phyloP scores from a whole-genome alignment of 2,888 invertebrate species.

The Alsophila aescularia region DNA sequence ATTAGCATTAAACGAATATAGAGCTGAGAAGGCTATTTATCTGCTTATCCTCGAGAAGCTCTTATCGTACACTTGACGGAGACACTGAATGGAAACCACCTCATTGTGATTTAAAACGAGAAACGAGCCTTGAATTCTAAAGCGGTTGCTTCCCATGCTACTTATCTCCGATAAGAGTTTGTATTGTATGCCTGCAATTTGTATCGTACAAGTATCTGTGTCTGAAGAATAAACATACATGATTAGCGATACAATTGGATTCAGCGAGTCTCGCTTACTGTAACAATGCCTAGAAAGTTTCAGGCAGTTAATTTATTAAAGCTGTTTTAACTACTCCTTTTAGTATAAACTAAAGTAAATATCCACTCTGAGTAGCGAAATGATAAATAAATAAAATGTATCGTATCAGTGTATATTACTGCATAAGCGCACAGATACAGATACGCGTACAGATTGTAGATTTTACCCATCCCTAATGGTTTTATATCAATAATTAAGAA shows the following conservation, averaged over 20 bases:
- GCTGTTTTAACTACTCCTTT: neutral
- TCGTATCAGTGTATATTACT: too few relatives aligned
- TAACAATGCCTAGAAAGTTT: neutral
- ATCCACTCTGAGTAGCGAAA: too few relatives aligned
- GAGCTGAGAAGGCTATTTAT: neutral
- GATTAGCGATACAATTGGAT: conserved; percentile 24
- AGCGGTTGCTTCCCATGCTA: conserved; percentile 1
- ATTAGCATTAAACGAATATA: neutral
- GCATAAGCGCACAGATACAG: too few relatives aligned
- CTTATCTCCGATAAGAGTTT: neutral
- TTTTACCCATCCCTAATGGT: too few relatives aligned
- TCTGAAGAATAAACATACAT: conserved; percentile 8
- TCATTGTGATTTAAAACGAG: conserved; percentile 6
- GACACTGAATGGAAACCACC: neutral
- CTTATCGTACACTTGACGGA: neutral
- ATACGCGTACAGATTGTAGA: too few relatives aligned
- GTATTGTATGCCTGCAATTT: conserved; percentile 9
- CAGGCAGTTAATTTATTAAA: neutral
- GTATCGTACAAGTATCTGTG: conserved; percentile 8
- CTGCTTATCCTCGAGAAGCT: conserved; percentile 1
- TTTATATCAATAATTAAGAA: too few relatives aligned
- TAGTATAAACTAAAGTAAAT: neutral
- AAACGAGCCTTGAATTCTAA: conserved; percentile 12
- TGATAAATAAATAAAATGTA: too few relatives aligned
- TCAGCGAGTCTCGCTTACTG: conserved; percentile 1